Conservation (phyloP, 2,888 invertebrate species). For the Conops quadrifasciatus region DNA sequence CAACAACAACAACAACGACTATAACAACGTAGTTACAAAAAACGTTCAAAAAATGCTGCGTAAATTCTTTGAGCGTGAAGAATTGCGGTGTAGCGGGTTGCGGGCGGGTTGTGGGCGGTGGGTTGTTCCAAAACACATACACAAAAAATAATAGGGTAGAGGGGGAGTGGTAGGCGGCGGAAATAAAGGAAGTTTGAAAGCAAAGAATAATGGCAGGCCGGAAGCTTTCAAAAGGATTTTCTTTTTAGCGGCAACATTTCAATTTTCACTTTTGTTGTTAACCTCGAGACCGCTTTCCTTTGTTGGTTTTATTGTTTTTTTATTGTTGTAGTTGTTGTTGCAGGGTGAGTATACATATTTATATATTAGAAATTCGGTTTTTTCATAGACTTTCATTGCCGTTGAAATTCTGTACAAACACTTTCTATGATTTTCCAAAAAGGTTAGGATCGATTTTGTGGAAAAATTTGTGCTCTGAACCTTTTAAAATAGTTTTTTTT, state of each 20-base stretch:
- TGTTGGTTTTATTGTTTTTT: background rate
- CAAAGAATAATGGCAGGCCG: background rate
- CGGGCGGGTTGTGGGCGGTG: background rate
- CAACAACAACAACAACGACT: constrained; percentile 9
- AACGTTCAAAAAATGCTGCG: no score
- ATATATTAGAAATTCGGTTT: no score
- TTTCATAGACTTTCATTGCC: no score
- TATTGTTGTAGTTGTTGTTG: background rate
- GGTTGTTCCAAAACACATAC: constrained; percentile 1
- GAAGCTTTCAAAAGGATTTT: background rate
- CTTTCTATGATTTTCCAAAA: no score
- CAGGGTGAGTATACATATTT: no score
- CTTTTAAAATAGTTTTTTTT: no score
- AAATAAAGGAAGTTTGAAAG: background rate
- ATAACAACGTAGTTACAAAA: constrained; percentile 1
- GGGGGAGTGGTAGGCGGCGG: background rate
- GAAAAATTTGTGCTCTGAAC: no score
- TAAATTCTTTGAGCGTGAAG: constrained; percentile 5
- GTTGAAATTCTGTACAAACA: no score
- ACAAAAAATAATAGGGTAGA: no score
- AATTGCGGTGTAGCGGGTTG: background rate
- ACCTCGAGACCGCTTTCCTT: background rate
- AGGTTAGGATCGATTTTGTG: no score
- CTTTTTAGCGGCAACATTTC: constrained; percentile 45
- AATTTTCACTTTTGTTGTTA: constrained; percentile 44